Evolutionary conservation across 2,113 vertebrate genomes (phyloP), one percentile per base, ranked within the genome.

Genomic region (Pterocles gutturalis): DNA sequence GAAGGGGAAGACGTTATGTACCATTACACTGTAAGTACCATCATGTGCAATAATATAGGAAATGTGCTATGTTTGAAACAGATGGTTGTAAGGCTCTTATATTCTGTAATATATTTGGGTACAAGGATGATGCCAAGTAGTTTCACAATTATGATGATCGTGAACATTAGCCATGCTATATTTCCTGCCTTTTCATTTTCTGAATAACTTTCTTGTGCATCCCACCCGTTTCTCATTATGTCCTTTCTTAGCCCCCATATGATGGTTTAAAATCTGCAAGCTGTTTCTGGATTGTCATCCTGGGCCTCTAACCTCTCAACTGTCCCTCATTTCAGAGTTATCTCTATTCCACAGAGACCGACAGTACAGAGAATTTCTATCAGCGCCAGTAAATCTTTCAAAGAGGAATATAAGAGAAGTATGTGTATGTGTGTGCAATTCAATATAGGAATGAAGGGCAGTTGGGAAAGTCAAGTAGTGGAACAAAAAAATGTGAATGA

Each of bases 401-500:
- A 72, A 96, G 77, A 85, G 77, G 83, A 94, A 58, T 80, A 72
- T 93, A 95, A 82, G 86, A 93, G 84, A 95, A 95, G 55, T 13
- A 51, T 93, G 81, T 81, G 51, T 86, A 65, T 90, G 86, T 90
- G 87, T 75, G 28, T 93, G 92, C 89, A 96, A 94, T 97, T 91
- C 95, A 96, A 92, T 90, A 96, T 5, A 94, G 91, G 55, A 96
- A 95, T 67, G 93, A 97, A 87, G 89, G 96, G 94, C 89, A 92
- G 89, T 91, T 95, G 91, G 94, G 97, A 98, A 95, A 97, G 96
- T 97, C 96, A 98, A 98, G 95, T 95, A 92, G 85, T 95, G 78
- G 87, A 96, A 92, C 92, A 97, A 96, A 96, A 96, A 98, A 97
- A 97, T 98, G 96, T 97, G 94, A 98, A 98, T 97, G 97, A 98